Evolutionary conservation across 2,888 invertebrate genomes (phyloP).

Genomic region (Leptinotarsa rubiginosa): DNA sequence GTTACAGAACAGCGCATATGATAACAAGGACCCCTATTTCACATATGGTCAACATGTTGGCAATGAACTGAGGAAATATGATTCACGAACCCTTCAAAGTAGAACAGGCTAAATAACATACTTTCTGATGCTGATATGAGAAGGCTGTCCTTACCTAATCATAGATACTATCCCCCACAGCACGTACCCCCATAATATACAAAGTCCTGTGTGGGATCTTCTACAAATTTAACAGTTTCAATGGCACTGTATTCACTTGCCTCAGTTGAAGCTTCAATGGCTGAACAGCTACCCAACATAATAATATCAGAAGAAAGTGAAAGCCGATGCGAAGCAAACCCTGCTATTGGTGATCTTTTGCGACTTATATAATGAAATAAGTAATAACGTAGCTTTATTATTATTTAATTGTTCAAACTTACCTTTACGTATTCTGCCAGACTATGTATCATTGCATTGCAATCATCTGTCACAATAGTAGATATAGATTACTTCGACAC

Average conservation of each 20-base stretch:
- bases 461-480: conserved; percentile 27
- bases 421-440: conserved; percentile 12
- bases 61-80: conserved; percentile 26
- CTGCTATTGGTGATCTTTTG: conserved; percentile 3
- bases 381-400: background rate
- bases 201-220: background rate
- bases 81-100: conserved; percentile 15
- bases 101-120: conserved; percentile 23
- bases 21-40: background rate
- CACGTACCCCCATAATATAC: conserved; percentile 1
- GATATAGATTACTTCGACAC: conserved; percentile 24
- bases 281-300: background rate
- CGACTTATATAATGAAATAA: background rate
- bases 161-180: background rate
- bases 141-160: conserved; percentile 3
- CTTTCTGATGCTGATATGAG: conserved; percentile 26
- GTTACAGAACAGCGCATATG: background rate
- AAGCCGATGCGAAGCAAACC: background rate
- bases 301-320: background rate
- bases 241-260: conserved; percentile 2
- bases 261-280: conserved; percentile 2
- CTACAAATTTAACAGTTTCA: background rate
- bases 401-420: conserved; percentile 1
- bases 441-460: conserved; percentile 15
- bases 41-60: conserved; percentile 24